phyloP scores from a whole-genome alignment of 2,797 vertebrate genomes.

The Chiloscyllium punctatum region DNA sequence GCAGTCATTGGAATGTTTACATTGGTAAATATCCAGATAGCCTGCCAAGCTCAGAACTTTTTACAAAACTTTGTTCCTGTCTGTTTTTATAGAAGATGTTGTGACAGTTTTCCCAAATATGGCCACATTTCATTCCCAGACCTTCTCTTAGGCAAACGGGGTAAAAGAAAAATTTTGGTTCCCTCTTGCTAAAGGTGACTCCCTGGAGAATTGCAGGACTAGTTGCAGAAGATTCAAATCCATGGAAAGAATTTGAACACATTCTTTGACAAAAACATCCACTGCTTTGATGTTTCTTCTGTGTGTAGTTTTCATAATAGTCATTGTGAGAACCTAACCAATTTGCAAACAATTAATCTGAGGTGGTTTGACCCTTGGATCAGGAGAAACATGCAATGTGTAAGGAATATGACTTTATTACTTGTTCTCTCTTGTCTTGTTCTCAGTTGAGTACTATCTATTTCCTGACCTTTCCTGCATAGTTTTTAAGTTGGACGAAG shows the following conservation, averaged over 20 bases:
- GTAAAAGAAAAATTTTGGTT: not conserved
- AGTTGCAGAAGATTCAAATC: not conserved
- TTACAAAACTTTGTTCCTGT: not conserved
- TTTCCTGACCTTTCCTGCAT: not conserved
- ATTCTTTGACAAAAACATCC: not conserved
- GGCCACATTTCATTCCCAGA: not conserved
- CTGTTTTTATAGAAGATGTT: not conserved
- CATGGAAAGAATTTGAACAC: not conserved
- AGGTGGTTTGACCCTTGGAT: not conserved
- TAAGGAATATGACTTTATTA: not conserved
- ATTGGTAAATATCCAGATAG: not conserved
- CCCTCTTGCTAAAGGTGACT: not conserved
- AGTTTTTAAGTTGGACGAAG: not conserved
- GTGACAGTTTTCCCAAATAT: not conserved
- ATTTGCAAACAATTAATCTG: not conserved
- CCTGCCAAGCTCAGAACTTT: not conserved
- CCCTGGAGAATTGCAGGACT: not conserved
- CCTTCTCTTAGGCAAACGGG: not conserved
- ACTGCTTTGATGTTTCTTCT: not conserved
- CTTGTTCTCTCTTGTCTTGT: not conserved
- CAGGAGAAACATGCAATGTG: not conserved
- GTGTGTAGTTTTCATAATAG: not conserved
- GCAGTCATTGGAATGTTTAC: not conserved
- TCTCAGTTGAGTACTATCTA: not conserved
- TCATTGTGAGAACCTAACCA: not conserved